These are phyloP conservation scores for Tetheella fluctuosa DNA, from an alignment of 2,888 invertebrate genomes.

Conservation along the genomic window DNA sequence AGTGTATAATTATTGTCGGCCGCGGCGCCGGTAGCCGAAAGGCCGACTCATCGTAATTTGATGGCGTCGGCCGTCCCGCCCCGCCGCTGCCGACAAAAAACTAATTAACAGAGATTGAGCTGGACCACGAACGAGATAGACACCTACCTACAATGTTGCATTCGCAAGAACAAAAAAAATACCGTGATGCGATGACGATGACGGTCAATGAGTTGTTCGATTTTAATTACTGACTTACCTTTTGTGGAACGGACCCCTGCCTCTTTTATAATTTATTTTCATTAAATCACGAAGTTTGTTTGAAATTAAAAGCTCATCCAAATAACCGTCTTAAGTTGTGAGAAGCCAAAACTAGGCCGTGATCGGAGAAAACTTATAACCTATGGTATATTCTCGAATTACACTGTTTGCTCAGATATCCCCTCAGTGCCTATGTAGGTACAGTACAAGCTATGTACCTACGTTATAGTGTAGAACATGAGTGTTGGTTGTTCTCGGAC, in stretches of 20 bases:
- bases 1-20: slow-evolving; percentile 81
- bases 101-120: slow-evolving; percentile 82
- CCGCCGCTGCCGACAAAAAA: slow-evolving; percentile 76
- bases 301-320: slow-evolving; percentile 10
- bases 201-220: slow-evolving; percentile 49
- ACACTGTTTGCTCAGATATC: neutral
- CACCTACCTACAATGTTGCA: slow-evolving; percentile 60
- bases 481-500: slow-evolving; percentile 30
- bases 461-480: slow-evolving; percentile 35
- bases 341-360: slow-evolving; percentile 29
- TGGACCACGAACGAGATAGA: slow-evolving; percentile 59
- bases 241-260: slow-evolving; percentile 3
- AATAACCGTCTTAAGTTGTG: slow-evolving; percentile 21
- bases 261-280: slow-evolving; percentile 10
- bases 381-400: neutral
- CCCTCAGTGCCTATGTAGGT: slow-evolving; percentile 11
- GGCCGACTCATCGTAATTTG: slow-evolving; percentile 84
- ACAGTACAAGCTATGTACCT: slow-evolving; percentile 26
- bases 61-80: slow-evolving; percentile 80
- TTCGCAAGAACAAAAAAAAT: slow-evolving; percentile 67
- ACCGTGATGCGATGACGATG: slow-evolving; percentile 49
- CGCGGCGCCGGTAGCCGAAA: slow-evolving; percentile 79
- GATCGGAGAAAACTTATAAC: slow-evolving; percentile 30
- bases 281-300: slow-evolving; percentile 1
- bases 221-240: slow-evolving; percentile 35